A percentile compares a stretch with the other conserved stretches of the same genome.
Conservation (phyloP, 2,113 vertebrate genomes). For the Petrocephalus microphthalmus region DNA sequence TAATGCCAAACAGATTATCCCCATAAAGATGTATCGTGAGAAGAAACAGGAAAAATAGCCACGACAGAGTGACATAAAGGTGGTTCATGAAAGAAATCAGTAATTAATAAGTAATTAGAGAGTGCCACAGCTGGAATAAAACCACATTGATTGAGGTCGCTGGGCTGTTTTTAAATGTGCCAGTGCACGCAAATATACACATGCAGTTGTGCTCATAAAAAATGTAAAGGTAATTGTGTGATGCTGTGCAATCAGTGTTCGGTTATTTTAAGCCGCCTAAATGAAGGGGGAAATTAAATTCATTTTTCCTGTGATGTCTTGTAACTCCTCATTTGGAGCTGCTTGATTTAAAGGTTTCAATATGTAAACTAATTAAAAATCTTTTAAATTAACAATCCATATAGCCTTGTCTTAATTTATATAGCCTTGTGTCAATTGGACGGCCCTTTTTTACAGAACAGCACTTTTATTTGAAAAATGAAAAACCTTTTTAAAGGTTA, state of each 20-base stretch:
- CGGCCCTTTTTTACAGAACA: neutral
- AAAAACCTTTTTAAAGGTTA: no score
- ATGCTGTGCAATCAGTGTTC: no score
- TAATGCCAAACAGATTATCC: constrained; percentile 29
- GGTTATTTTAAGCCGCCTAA: neutral
- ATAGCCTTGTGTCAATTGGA: no score
- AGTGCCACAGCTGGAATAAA: neutral
- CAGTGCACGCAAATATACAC: no score
- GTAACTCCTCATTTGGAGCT: neutral
- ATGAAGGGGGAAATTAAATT: neutral
- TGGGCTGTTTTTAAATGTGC: neutral
- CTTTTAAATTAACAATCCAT: no score
- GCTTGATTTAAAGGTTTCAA: neutral
- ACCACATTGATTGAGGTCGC: neutral
- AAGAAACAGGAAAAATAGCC: constrained; percentile 44
- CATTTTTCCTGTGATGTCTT: neutral
- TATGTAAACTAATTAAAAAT: neutral
- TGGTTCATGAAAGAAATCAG: constrained; percentile 27
- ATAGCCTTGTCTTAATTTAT: no score
- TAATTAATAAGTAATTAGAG: constrained; percentile 4
- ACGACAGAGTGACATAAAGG: constrained; percentile 50
- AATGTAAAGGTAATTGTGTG: no score
- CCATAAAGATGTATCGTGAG: constrained; percentile 37
- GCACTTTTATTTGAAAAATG: neutral
- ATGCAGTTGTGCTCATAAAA: no score